phyloP scores from a whole-genome alignment of 2,113 vertebrate species.

The Procavia capensis region DNA sequence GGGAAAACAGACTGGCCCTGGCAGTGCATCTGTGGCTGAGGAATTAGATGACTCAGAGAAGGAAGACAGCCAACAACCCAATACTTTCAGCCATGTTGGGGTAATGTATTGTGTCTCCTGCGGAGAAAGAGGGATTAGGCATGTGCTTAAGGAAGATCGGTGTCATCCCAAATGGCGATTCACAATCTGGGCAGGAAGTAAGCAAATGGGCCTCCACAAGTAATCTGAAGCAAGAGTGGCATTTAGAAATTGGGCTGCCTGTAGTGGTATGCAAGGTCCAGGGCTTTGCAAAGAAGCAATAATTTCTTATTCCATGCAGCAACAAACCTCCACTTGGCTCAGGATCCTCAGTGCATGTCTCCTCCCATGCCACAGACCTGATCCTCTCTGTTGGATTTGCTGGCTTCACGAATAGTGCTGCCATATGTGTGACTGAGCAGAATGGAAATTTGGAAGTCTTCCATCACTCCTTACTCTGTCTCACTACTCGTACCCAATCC shows the following conservation, averaged over 20 bases:
- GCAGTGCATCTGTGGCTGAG: background rate
- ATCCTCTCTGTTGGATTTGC: background rate
- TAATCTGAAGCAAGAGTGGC: background rate
- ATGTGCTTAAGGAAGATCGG: background rate
- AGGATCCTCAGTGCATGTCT: accelerated
- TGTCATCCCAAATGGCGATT: background rate
- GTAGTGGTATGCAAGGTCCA: background rate
- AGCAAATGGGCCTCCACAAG: background rate
- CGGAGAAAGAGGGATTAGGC: background rate
- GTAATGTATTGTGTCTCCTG: accelerated
- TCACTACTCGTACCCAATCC: background rate
- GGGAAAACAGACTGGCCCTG: background rate
- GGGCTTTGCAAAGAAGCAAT: background rate
- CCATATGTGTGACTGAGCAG: background rate
- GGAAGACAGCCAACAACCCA: no score
- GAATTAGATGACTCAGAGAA: background rate
- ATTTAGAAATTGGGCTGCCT: background rate
- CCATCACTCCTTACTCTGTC: background rate
- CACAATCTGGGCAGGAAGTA: background rate
- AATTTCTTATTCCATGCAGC: background rate
- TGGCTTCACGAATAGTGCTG: accelerated
- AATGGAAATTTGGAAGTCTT: background rate
- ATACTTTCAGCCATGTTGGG: background rate
- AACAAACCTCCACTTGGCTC: background rate
- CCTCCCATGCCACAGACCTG: background rate